Evolutionary conservation across 2,113 vertebrate genomes (phyloP), one percentile per base, ranked within the genome.

Genomic region (Raja brachyura): DNA sequence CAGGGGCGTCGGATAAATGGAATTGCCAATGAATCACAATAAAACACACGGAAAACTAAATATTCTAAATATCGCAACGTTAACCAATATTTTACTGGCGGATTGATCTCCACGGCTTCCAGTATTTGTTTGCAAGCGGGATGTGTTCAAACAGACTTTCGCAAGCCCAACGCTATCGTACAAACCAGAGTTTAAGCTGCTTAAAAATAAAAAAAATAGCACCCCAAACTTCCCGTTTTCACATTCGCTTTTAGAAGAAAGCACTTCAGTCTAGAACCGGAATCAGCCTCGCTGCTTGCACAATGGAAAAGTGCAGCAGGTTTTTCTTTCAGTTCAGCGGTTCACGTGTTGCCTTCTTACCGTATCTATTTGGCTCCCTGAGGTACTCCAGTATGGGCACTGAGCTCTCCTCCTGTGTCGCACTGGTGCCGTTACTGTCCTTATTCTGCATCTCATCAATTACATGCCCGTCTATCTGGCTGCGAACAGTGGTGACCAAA

Each of bases 361-460:
- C 88, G 88, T 92, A 92, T 92, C 31, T 92, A 48, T 92, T 92
- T 16, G 88, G 88, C 20, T 92, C 88, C 33, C 88, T 33, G 16
- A 92, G 63, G 16, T 92, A 92, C 88, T 92, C 66, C 31, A 92
- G 88, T 68, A 92, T 92, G 66, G 88, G 88, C 66, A 92, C 63
- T 0, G 88, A 70, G 20, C 3, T 92, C 31, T 92, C n/a, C 11
- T 25, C n/a, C 5, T 31, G n/a, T 4, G 59, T 20, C 1, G 28
- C 28, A 20, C 25, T 61, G 81, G 20, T 66, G n/a, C 31, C 59
- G 18, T 20, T 90, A 22, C 31, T 33, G 63, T 66, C 31, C 61
- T 61, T 61, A 33, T 90, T 73, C 63, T 16, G 63, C 63, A 48
- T 48, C 63, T 48, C 66, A 10, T 73, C 33, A 8, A 16, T 70